Conservation (phyloP, 2,797 vertebrate species). For the Poecilia velifera region DNA sequence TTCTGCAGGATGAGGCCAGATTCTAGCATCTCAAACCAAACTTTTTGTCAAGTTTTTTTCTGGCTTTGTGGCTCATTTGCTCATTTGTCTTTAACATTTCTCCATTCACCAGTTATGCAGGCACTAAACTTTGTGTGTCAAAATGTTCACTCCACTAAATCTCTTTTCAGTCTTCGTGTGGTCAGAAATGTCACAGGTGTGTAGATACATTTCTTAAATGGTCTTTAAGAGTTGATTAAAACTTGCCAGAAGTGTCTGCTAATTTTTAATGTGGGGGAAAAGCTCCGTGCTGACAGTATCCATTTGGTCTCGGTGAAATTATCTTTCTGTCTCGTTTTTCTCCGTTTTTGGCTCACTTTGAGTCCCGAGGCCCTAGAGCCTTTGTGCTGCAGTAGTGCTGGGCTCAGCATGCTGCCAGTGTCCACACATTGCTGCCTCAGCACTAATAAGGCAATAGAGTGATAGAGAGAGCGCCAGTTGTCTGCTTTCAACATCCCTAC, state of each 20-base stretch:
- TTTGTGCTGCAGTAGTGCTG: conserved; percentile 81
- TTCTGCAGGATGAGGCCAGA: conserved; percentile 69
- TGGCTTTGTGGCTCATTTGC: conserved; percentile 56
- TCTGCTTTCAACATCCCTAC: conserved; percentile 74
- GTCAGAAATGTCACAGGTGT: conserved; percentile 29
- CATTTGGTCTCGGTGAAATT: conserved; percentile 26
- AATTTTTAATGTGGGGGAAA: conserved; percentile 16
- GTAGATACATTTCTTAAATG: conserved; percentile 39
- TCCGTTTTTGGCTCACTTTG: conserved; percentile 55
- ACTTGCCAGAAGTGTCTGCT: conserved; percentile 68
- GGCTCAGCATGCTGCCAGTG: conserved; percentile 80
- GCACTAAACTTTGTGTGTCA: conserved; percentile 4
- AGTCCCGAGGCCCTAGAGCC: conserved; percentile 74
- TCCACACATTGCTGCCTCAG: conserved; percentile 82
- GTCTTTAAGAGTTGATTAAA: conserved; percentile 54
- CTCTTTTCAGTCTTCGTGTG: conserved; percentile 7
- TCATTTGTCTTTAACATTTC: conserved; percentile 49
- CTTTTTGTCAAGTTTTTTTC: conserved; percentile 57
- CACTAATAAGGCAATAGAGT: conserved; percentile 79
- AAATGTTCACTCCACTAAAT: conserved; percentile 5
- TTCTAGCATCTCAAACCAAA: conserved; percentile 67
- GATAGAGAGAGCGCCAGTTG: conserved; percentile 71
- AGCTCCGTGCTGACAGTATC: conserved; percentile 22
- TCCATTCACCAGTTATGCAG: conserved; percentile 16
- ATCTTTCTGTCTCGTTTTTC: conserved; percentile 50